These are phyloP conservation scores for Amphilophus citrinellus DNA, from an alignment of 2,113 vertebrate genomes.

Conservation along the genomic window DNA sequence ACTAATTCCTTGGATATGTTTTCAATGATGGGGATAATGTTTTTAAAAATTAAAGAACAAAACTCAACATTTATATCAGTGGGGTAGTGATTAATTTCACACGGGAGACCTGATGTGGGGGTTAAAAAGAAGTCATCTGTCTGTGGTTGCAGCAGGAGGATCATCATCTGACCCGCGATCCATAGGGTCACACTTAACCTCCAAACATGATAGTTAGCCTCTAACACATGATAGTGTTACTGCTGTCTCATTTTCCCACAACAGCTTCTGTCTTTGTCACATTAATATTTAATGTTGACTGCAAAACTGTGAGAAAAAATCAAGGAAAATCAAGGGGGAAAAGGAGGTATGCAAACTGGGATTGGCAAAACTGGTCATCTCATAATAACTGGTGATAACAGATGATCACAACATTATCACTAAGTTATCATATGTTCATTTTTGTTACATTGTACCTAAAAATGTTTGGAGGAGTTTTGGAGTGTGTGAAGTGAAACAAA, in stretches of 20 bases:
- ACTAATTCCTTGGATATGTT: no score
- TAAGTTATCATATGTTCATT: not conserved
- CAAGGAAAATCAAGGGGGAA: no score
- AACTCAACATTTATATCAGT: no score
- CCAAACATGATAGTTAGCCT: not conserved
- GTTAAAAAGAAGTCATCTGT: not conserved
- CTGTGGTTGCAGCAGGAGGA: conserved; percentile 26
- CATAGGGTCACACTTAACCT: conserved; percentile 12
- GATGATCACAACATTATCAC: not conserved
- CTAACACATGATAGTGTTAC: not conserved
- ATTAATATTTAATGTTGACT: not conserved
- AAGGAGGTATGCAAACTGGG: not conserved
- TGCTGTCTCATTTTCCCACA: not conserved
- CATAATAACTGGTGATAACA: not conserved
- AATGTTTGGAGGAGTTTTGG: not conserved
- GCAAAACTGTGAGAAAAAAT: not conserved
- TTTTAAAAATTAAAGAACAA: no score
- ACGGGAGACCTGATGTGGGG: not conserved
- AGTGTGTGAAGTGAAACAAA: conserved; percentile 2
- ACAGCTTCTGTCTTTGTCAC: not conserved
- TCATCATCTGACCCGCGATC: conserved; percentile 44
- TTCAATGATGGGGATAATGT: no score
- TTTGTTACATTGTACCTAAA: not conserved
- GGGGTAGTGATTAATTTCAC: not conserved
- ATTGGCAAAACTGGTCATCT: not conserved